A percentile compares a stretch with the other conserved stretches of the same genome.
Conservation (phyloP, 1,140 invertebrate species). For the Tenebrio molitor region DNA sequence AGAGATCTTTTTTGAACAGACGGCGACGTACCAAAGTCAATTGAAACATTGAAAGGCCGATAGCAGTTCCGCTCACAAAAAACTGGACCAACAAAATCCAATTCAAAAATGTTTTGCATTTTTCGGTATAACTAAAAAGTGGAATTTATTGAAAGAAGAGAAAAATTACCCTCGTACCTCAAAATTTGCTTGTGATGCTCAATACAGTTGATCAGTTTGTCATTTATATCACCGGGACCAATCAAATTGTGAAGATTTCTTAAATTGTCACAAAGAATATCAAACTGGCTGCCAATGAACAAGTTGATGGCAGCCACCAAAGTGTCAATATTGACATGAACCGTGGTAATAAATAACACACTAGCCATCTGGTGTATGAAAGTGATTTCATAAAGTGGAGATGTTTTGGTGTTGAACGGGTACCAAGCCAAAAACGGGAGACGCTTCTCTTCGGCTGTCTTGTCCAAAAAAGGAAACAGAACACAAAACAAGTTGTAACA, state of each 20-base stretch:
- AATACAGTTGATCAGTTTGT: neutral
- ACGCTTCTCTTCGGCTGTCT: too few relatives aligned
- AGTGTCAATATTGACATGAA: conserved; percentile 1
- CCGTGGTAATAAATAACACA: neutral
- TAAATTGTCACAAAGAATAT: conserved; percentile 10
- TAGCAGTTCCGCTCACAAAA: neutral
- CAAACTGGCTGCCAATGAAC: conserved; percentile 4
- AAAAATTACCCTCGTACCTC: neutral
- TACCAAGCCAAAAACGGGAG: too few relatives aligned
- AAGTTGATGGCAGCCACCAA: neutral
- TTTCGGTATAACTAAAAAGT: conserved; percentile 3
- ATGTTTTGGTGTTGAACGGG: too few relatives aligned
- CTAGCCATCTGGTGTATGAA: too few relatives aligned
- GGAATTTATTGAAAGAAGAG: too few relatives aligned
- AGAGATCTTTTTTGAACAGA: too few relatives aligned
- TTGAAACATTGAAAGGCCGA: conserved; percentile 20
- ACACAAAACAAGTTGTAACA: too few relatives aligned
- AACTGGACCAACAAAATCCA: conserved; percentile 11
- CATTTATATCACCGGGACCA: neutral
- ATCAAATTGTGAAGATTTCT: neutral
- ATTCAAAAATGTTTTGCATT: conserved; percentile 4
- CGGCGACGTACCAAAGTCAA: conserved; percentile 21
- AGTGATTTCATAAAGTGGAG: too few relatives aligned
- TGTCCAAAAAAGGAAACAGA: too few relatives aligned
- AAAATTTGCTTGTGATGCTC: neutral